Evolutionary conservation across 2,888 invertebrate species (phyloP), one percentile per base, ranked within the genome.

Genomic region (Tetranychus piercei): DNA sequence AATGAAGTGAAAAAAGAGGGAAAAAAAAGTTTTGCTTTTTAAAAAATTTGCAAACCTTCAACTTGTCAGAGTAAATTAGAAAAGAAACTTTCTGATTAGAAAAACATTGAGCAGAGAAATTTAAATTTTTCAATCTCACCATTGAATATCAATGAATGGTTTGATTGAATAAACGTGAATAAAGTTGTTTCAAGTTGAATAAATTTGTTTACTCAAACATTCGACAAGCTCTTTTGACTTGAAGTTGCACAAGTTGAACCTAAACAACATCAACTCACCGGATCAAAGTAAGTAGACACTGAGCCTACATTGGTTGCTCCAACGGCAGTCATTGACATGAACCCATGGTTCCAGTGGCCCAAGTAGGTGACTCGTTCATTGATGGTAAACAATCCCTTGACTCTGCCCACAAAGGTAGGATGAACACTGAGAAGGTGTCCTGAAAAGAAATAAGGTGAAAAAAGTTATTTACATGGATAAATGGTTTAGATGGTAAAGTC

Each of bases 271-370:
- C 15, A 9, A 69, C 69, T 69, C 22, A 69, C 69, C 34, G 22
- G 86, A 82, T 97, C 96, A 77, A 88, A 88, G 81, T 90, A 91
- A 66, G 97, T 91, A 81, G 88, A 89, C 77, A 96, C 92, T 0
- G 93, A 94, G 0, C 99, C 97, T 1, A 99, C 99, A 81, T 97
- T 99, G 0, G 97, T 99, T 0, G 99, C 99, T 79, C 91, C 99
- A 1, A 99, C 94, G 1, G 97, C 95, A 0, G 94, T 89, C 86
- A 95, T 91, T 67, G 95, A 93, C 84, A 99, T 97, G 84, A 96
- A 99, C 0, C 99, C 99, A 81, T 94, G 87, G 78, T 88, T 84
- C 96, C 96, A 97, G 77, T 88, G 86, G 0, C 97, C 97, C 72
- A 91, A 83, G 80, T 96, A 96, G 0, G 92, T 88, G 0, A 90